Evolutionary conservation across 2,888 invertebrate species (phyloP).

Genomic region (Celastrina argiolus): DNA sequence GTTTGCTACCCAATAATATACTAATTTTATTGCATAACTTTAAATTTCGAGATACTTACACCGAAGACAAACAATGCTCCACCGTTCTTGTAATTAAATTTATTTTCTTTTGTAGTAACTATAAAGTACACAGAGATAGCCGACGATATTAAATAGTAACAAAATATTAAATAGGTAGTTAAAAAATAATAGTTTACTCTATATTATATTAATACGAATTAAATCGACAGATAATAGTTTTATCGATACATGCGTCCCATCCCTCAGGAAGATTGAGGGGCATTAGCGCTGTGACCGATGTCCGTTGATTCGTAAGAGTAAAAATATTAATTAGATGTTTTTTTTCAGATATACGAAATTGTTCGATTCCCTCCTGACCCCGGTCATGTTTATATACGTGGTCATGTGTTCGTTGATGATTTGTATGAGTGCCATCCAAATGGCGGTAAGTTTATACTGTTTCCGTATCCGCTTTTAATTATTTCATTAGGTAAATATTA

Average conservation of each 20-base stretch:
- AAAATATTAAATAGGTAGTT: too few relatives aligned
- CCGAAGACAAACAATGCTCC: too few relatives aligned
- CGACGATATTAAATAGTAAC: too few relatives aligned
- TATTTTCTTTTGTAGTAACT: too few relatives aligned
- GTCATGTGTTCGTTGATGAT: conserved; percentile 61
- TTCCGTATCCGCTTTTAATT: background rate
- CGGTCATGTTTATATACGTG: conserved; percentile 65
- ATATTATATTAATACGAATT: background rate
- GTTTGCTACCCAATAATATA: too few relatives aligned
- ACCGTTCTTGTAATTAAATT: too few relatives aligned
- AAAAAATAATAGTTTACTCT: too few relatives aligned
- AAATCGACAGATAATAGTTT: background rate
- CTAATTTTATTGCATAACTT: too few relatives aligned
- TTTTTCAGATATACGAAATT: conserved; percentile 30
- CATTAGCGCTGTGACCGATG: background rate
- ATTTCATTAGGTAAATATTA: too few relatives aligned
- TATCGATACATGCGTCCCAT: background rate
- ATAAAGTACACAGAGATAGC: too few relatives aligned
- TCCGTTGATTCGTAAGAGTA: conserved; percentile 1
- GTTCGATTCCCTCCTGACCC: conserved; percentile 60
- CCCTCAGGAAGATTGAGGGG: background rate
- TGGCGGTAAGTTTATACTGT: conserved; percentile 48
- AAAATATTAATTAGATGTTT: conserved; percentile 15
- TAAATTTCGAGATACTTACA: too few relatives aligned
- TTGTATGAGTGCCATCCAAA: conserved; percentile 61